Evolutionary conservation across 2,888 invertebrate genomes (phyloP).

Genomic region (Spodoptera littoralis): DNA sequence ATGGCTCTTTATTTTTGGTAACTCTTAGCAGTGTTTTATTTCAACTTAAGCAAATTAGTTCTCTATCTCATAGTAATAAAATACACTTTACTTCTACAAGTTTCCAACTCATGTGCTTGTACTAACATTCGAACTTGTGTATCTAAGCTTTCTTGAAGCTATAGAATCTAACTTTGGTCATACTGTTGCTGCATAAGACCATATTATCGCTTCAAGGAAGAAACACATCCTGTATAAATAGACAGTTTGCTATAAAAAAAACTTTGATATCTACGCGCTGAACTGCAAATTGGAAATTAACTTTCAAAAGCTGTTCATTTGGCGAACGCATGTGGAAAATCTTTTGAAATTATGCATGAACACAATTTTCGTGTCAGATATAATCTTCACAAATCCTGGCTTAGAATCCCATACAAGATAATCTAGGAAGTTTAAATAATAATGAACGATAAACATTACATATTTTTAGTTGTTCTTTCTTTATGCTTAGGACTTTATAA

Average conservation of each 20-base stretch:
- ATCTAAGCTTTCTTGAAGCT: slow-evolving; percentile 5
- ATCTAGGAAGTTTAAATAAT: no score
- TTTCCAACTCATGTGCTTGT: slow-evolving; percentile 4
- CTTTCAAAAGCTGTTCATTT: neutral
- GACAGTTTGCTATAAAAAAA: slow-evolving; percentile 1
- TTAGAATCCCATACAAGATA: no score
- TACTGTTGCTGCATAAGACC: slow-evolving; percentile 24
- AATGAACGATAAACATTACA: no score
- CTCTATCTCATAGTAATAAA: no score
- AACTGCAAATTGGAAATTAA: slow-evolving; percentile 30
- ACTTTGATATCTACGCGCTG: slow-evolving; percentile 7
- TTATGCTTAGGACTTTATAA: no score
- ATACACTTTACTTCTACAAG: neutral
- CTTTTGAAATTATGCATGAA: neutral
- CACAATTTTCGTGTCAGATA: no score
- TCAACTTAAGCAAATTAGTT: no score
- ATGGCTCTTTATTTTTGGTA: no score
- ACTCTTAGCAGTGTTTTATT: no score
- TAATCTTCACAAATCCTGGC: no score
- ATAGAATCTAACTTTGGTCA: slow-evolving; percentile 33
- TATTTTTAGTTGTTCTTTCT: no score
- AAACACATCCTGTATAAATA: slow-evolving; percentile 22
- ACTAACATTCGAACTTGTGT: slow-evolving; percentile 23
- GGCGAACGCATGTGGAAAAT: neutral
- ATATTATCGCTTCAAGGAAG: neutral